These are phyloP conservation scores for Diuraphis noxia DNA, from an alignment of 1,140 invertebrate genomes.

Conservation along the genomic window DNA sequence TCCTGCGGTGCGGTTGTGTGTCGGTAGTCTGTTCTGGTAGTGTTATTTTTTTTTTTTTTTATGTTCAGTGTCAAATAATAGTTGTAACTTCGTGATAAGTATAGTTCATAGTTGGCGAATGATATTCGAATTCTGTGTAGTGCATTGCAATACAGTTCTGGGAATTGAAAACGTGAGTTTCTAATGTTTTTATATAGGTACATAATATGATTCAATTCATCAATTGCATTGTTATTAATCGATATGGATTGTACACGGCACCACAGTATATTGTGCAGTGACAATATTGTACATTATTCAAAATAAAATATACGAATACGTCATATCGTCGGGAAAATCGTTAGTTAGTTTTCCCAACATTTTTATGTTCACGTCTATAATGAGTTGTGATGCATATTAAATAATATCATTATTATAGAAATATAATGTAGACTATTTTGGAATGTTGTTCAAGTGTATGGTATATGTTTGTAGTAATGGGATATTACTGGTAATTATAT, in stretches of 20 bases:
- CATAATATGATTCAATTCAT: background rate
- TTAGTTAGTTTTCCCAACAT: background rate
- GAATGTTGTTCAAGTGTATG: background rate
- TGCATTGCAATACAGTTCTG: background rate
- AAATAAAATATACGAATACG: background rate
- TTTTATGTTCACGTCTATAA: background rate
- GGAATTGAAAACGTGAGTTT: background rate
- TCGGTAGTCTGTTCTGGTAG: background rate
- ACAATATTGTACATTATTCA: background rate
- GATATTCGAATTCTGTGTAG: background rate
- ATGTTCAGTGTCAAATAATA: background rate
- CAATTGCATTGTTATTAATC: background rate
- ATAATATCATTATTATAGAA: background rate
- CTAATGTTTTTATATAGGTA: too few relatives aligned
- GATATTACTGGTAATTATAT: background rate
- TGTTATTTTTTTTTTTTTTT: background rate
- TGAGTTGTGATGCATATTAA: background rate
- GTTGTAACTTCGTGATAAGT: background rate
- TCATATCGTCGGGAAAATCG: background rate
- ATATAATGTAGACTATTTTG: background rate
- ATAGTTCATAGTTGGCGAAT: background rate
- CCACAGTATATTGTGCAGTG: background rate
- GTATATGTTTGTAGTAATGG: background rate
- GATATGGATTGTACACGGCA: background rate
- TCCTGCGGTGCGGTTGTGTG: constrained; percentile 18